Base-by-base conservation (phyloP, 2,113 vertebrate genomes). In the Halichoeres trimaculatus region DNA sequence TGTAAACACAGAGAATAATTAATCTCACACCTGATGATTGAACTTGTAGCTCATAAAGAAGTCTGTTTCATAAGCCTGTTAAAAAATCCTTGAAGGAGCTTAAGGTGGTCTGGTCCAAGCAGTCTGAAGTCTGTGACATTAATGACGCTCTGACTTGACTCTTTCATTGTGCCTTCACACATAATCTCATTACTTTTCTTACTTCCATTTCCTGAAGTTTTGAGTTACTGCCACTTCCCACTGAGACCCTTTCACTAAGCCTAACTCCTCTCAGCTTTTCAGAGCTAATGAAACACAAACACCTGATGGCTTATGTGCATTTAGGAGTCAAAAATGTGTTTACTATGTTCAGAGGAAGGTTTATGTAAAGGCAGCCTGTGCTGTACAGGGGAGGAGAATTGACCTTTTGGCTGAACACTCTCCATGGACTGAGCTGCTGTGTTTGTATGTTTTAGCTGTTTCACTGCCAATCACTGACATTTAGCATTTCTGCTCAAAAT, bases 241-340 rank as follows among this genome's bases (percentile, higher is more conserved):
- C 62, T 74, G 60, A 81, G 70, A 61, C 60, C 19, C 58, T 50
- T 84, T 84, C n/a, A 53, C 72, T 51, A 11, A 72, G 51, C 61
- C 72, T 48, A 83, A 82, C 52, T 68, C 66, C 47, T 41, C 48
- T 55, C 17, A 38, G 72, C 65, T n/a, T 85, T 83, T 76, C 64
- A 7, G 36, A 51, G 67, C 62, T 87, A 85, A 90, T 91, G 90
- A 91, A 92, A 91, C 35, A 58, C 71, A 89, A 89, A 90, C 87
- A 91, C 52, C 75, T 78, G 71, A 76, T 70, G 80, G 67, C 77
- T 78, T 71, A 56, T 59, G 67, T 80, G 75, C 69, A 35, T 71
- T 69, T 66, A 43, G 72, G 70, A 70, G 71, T 81, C 30, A 71
- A 52, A 83, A 64, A 74, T 76, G 57, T 86, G 69, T 86, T 88